phyloP scores from a whole-genome alignment of 2,113 vertebrate genomes.

The Cynopterus brachyotis region DNA sequence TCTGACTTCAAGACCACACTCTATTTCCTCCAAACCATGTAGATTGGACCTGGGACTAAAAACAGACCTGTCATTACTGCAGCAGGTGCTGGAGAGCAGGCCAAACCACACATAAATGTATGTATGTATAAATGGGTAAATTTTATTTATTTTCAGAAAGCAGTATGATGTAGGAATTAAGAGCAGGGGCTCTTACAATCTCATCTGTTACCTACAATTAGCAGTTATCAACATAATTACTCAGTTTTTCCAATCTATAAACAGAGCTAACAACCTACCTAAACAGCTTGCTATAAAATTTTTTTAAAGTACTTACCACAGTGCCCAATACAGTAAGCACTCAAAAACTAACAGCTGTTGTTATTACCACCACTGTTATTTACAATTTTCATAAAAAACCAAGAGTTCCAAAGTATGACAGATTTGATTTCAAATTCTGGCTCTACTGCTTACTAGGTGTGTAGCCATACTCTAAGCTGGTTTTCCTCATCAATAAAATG shows the following conservation, averaged over 20 bases:
- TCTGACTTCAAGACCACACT: constrained; percentile 4
- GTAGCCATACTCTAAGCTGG: neutral
- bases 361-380: neutral
- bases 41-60: constrained; percentile 16
- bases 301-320: neutral
- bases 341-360: neutral
- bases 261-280: neutral
- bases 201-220: constrained; percentile 30
- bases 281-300: neutral
- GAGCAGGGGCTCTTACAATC: neutral
- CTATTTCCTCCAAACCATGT: neutral
- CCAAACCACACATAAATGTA: neutral
- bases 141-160: constrained; percentile 37
- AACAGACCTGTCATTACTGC: neutral
- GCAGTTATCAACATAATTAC: neutral
- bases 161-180: constrained; percentile 23
- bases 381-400: constrained; percentile 23
- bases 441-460: neutral
- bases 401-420: neutral
- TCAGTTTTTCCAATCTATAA: neutral
- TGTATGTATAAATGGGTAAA: neutral
- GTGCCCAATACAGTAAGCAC: neutral
- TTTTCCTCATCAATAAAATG: constrained; percentile 47
- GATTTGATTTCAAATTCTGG: constrained; percentile 37
- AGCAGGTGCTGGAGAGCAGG: constrained; percentile 10